phyloP scores from a whole-genome alignment of 2,888 invertebrate genomes.

The Leucophenga montana region DNA sequence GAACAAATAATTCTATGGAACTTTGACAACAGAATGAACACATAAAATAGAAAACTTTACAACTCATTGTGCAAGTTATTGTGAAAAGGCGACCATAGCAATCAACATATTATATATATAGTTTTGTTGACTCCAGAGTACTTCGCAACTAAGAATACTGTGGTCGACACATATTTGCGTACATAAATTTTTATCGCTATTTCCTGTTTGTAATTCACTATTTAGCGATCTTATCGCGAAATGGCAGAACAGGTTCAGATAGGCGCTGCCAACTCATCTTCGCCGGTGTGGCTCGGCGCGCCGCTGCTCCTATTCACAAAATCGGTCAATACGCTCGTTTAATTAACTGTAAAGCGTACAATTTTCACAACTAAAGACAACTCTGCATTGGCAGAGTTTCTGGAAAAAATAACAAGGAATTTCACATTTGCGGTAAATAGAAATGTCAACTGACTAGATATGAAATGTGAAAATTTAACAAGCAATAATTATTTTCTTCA shows the following conservation, averaged over 20 bases:
- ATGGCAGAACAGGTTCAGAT: slow-evolving; percentile 9
- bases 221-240: slow-evolving; percentile 8
- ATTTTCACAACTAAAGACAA: not conserved
- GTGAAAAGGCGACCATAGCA: not conserved
- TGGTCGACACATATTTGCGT: not conserved
- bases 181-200: not conserved
- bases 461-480: not conserved
- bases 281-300: too few species aligned
- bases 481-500: not conserved
- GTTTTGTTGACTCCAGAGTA: not conserved
- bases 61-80: slow-evolving; percentile 1
- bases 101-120: too few species aligned
- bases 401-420: too few species aligned
- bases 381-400: too few species aligned
- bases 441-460: slow-evolving; percentile 9
- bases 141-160: not conserved
- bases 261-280: not conserved
- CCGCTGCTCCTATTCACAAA: not conserved
- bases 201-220: slow-evolving; percentile 14
- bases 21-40: slow-evolving; percentile 4
- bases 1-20: slow-evolving; percentile 13
- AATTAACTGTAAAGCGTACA: slow-evolving; percentile 18
- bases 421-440: slow-evolving; percentile 9
- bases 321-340: slow-evolving; percentile 14
- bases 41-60: slow-evolving; percentile 21